phyloP scores from a whole-genome alignment of 2,797 vertebrate genomes.

The Bufotes viridis region DNA sequence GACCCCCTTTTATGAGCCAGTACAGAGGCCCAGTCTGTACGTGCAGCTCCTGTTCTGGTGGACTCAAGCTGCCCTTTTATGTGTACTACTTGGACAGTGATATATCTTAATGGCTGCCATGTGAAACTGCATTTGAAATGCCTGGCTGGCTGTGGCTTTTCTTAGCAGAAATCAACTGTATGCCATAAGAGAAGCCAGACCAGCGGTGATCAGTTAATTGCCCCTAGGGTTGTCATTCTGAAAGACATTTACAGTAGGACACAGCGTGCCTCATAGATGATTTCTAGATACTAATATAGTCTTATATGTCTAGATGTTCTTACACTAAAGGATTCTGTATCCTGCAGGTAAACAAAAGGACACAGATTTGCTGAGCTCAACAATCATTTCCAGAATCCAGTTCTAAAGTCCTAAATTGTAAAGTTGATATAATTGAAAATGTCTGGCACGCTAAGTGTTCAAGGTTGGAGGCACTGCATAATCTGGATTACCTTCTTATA shows the following conservation, averaged over 20 bases:
- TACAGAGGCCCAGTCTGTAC: no score
- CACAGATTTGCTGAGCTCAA: not conserved
- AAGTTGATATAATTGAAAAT: slow-evolving; percentile 6
- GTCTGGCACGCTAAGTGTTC: not conserved
- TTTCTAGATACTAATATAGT: not conserved
- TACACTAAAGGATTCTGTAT: not conserved
- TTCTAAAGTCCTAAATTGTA: not conserved
- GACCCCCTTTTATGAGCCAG: no score
- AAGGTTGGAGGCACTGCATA: not conserved
- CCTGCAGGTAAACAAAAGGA: not conserved
- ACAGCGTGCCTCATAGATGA: not conserved
- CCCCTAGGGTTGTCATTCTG: no score
- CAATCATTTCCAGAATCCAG: not conserved
- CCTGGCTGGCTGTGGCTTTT: no score
- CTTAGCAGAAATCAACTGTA: no score
- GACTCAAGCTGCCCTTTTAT: no score
- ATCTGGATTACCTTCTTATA: not conserved
- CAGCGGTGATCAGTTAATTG: no score
- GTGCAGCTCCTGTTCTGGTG: no score
- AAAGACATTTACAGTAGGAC: not conserved
- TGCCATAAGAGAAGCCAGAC: no score
- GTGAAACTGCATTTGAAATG: no score
- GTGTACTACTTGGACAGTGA: no score
- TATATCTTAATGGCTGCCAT: no score
- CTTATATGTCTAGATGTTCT: not conserved